Evolutionary conservation across 2,797 vertebrate genomes (phyloP), one percentile per base, ranked within the genome.

Genomic region (Parauchenoglanis ngamensis): DNA sequence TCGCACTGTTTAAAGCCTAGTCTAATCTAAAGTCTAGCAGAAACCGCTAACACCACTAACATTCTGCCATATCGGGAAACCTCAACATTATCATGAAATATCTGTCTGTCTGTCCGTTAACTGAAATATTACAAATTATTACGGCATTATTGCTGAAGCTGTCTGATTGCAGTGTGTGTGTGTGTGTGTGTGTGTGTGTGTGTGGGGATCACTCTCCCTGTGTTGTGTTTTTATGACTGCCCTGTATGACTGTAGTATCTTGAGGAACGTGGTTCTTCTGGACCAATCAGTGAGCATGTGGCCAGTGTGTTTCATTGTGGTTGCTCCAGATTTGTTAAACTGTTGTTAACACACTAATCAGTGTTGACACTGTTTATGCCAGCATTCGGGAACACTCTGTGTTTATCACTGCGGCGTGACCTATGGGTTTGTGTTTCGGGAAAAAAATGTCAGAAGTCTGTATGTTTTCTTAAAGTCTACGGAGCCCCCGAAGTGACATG

Each of bases 271-370:
- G 1, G 23, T 13, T 77, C 21, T 40, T 67, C 61, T n/a, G 73
- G 54, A 84, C 83, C 87, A 85, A 80, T 88, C 54, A 35, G 61
- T 46, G 31, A 84, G 73, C 5, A 5, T 79, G 75, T 31, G 46
- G 65, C 46, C 7, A 13, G 75, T 70, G 17, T 73, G 63, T n/a
- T 72, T 31, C n/a, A 1, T 79, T 90, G 80, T 86, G 89, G 85
- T 87, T 89, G 75, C 80, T 87, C 57, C 44, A 49, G 59, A 73
- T 49, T 86, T 86, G 52, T 84, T 84, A 86, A 63, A 84, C 44
- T 84, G 54, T 87, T 44, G n/a, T 19, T 40, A 46, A 82, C 68
- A 82, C 61, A 70, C 77, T 90, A 85, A 88, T 88, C 85, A 80
- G 21, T 21, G 59, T 40, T 88, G 89, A 86, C 81, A 81, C 31